These are phyloP conservation scores for Amphipoea oculea DNA, from an alignment of 2,888 invertebrate genomes.

Conservation along the genomic window DNA sequence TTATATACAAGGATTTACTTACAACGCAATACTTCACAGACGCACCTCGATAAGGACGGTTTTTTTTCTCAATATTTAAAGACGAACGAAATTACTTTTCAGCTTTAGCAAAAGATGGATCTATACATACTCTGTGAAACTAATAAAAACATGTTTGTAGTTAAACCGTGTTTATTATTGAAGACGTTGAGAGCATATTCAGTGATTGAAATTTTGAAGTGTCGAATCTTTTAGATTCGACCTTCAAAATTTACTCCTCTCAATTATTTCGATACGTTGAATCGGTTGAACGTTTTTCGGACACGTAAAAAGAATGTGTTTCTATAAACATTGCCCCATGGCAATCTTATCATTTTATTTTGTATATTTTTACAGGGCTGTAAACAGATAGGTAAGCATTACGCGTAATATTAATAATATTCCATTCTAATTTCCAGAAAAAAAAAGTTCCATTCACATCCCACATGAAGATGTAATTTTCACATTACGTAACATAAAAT, in stretches of 20 bases:
- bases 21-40: slow-evolving; percentile 40
- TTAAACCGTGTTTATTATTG: slow-evolving; percentile 33
- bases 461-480: slow-evolving; percentile 3
- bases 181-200: slow-evolving; percentile 26
- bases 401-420: slow-evolving; percentile 11
- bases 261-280: slow-evolving; percentile 12
- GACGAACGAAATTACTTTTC: slow-evolving; percentile 48
- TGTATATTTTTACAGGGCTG: slow-evolving; percentile 11
- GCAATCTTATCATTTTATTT: slow-evolving; percentile 18
- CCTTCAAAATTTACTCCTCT: too few relatives aligned
- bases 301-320: slow-evolving; percentile 5
- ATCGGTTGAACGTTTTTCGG: background rate
- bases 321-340: background rate
- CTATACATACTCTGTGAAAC: slow-evolving; percentile 3
- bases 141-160: slow-evolving; percentile 51
- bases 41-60: slow-evolving; percentile 16
- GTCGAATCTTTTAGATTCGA: background rate
- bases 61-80: slow-evolving; percentile 41
- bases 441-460: slow-evolving; percentile 16
- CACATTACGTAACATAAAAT: slow-evolving; percentile 34
- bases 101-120: slow-evolving; percentile 48
- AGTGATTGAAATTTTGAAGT: slow-evolving; percentile 26
- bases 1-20: slow-evolving; percentile 39
- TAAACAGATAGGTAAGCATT: background rate
- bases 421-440: slow-evolving; percentile 7